phyloP scores from a whole-genome alignment of 2,113 vertebrate genomes.

The Picathartes gymnocephalus region DNA sequence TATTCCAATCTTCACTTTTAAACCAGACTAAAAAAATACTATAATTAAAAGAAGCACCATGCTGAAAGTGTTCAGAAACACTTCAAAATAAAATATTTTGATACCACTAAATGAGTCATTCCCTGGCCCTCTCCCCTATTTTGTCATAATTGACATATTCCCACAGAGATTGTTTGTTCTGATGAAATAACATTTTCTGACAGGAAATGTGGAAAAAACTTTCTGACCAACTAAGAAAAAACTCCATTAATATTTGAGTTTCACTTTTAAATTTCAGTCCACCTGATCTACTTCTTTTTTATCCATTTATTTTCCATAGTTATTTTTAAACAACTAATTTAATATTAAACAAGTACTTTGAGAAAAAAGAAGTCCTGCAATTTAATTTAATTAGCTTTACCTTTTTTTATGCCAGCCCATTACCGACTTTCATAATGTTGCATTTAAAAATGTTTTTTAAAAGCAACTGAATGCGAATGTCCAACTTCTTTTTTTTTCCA shows the following conservation, averaged over 20 bases:
- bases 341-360: conserved; percentile 38
- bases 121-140: neutral
- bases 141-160: conserved; percentile 3
- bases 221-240: neutral
- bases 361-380: neutral
- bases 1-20: neutral
- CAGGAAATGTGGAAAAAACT: neutral
- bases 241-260: neutral
- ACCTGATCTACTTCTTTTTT: neutral
- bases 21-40: neutral
- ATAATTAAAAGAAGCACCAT: conserved; percentile 6
- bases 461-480: neutral
- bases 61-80: neutral
- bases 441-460: neutral
- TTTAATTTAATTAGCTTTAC: conserved; percentile 32
- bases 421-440: neutral
- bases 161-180: neutral
- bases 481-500: neutral
- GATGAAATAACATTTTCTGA: neutral
- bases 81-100: neutral
- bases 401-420: neutral
- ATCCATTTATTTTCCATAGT: neutral
- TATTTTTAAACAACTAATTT: conserved; percentile 52
- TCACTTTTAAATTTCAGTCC: conserved; percentile 19
- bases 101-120: neutral